Evolutionary conservation across 2,113 vertebrate genomes (phyloP).

Genomic region (Notothenia coriiceps): DNA sequence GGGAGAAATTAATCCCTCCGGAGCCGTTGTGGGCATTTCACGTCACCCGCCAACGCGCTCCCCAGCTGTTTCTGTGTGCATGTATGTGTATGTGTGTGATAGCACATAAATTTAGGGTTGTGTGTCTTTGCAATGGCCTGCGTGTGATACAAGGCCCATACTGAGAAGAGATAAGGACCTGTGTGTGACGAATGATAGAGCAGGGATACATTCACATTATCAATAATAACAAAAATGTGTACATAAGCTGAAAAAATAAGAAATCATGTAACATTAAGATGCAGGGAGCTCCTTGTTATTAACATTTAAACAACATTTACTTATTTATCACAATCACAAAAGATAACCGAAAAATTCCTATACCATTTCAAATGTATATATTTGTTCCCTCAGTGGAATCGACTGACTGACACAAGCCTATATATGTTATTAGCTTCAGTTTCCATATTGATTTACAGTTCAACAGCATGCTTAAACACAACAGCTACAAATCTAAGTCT

Average conservation of each 20-base stretch:
- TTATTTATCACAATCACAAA: background rate
- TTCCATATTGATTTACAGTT: slow-evolving; percentile 35
- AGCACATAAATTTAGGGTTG: slow-evolving; percentile 41
- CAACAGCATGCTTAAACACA: slow-evolving; percentile 15
- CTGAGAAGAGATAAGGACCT: slow-evolving; percentile 32
- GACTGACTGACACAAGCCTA: background rate
- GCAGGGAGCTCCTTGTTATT: background rate
- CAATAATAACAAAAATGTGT: background rate
- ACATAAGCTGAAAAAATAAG: background rate
- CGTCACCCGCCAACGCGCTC: slow-evolving; percentile 54
- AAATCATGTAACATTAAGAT: background rate
- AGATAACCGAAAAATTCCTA: background rate
- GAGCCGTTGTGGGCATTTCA: slow-evolving; percentile 74
- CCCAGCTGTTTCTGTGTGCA: slow-evolving; percentile 62
- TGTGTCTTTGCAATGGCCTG: slow-evolving; percentile 35
- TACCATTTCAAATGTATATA: background rate
- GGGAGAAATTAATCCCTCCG: slow-evolving; percentile 71
- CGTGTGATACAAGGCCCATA: slow-evolving; percentile 38
- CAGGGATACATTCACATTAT: background rate
- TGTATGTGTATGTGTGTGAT: slow-evolving; percentile 24
- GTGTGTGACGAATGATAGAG: slow-evolving; percentile 5
- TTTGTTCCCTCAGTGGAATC: background rate
- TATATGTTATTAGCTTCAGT: slow-evolving; percentile 4
- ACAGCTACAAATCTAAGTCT: slow-evolving; percentile 13
- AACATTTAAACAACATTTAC: background rate